These are phyloP conservation scores for Dicranocentrus wangi DNA, from an alignment of 2,888 invertebrate genomes.

Conservation along the genomic window DNA sequence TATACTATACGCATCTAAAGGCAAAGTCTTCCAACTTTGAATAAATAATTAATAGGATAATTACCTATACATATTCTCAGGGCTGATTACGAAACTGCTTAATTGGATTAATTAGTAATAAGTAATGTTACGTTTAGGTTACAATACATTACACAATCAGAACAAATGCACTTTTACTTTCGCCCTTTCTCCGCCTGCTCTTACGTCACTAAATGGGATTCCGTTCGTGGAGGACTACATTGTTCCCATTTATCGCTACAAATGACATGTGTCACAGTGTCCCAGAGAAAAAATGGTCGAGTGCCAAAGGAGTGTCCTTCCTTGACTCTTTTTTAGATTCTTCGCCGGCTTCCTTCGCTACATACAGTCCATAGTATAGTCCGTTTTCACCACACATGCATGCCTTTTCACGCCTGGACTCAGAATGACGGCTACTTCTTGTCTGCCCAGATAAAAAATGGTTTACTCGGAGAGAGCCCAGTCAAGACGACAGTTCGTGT, in stretches of 20 bases:
- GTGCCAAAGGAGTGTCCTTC: conserved; percentile 63
- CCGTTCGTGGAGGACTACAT: not conserved
- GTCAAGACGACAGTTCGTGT: not conserved
- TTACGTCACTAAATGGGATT: not conserved
- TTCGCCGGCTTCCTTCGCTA: conserved; percentile 24
- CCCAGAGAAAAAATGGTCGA: conserved; percentile 25
- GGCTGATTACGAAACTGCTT: not conserved
- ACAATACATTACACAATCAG: not conserved
- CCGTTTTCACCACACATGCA: not conserved
- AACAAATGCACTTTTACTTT: conserved; percentile 41
- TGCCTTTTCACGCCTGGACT: conserved; percentile 3
- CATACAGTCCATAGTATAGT: not conserved
- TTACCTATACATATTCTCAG: no score
- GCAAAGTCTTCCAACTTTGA: no score
- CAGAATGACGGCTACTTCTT: conserved; percentile 23
- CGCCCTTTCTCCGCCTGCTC: not conserved
- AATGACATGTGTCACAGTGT: conserved; percentile 46
- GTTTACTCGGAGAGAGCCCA: not conserved
- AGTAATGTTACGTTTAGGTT: no score
- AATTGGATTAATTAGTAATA: not conserved
- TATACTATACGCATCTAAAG: no score
- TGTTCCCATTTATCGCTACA: not conserved
- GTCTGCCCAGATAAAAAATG: conserved; percentile 18
- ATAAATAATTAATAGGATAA: no score
- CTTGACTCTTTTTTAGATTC: conserved; percentile 8